Base-by-base conservation (phyloP, 2,797 vertebrate genomes). In the Myotis vivesi region DNA sequence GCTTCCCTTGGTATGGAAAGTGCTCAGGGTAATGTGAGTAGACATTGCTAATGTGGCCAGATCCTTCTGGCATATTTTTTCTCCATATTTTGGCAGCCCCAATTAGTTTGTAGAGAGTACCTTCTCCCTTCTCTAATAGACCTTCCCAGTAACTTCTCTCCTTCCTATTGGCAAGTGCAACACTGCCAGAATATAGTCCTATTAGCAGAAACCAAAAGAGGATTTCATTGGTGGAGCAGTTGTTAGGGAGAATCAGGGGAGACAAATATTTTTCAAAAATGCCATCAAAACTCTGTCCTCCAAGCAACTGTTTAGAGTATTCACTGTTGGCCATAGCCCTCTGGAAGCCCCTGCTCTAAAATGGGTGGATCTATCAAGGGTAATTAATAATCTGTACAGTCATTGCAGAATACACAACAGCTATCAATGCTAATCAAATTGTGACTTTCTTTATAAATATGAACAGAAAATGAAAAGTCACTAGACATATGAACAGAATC, bases 391-490 rank as follows among this genome's bases (percentile, higher is more conserved):
- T 57, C 33, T 6, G 1, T 44, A 86, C 5, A 49, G 30, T 68
- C 68, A 82, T 53, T 92, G 53, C 22, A 94, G 28, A 95, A 86
- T 91, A 30, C 57, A 84, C 8, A 73, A 44, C 15, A 79, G 22
- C 16, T 76, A 55, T 64, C 51, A 10, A 75, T 92, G 23, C 13
- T 84, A 28, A 80, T 72, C 16, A 59, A 71, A 82, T 79, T 89
- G 13, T 66, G 62, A 75, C 30, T 91, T 79, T 17, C 16, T 96
- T 79, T 92, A 83, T 94, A 79, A 89, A 28, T 92, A 89, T 62
- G 44, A 88, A 59, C 66, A 77, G 30, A 91, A 92, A 88, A 73
- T 76, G 49, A 77, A 90, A 90, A 90, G 76, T 53, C n/a, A 88
- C 44, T 71, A 90, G 20, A 92, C 44, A 44, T 94, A 66, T 59